phyloP scores from a whole-genome alignment of 1,140 invertebrate species.

The Monochamus saltuarius region DNA sequence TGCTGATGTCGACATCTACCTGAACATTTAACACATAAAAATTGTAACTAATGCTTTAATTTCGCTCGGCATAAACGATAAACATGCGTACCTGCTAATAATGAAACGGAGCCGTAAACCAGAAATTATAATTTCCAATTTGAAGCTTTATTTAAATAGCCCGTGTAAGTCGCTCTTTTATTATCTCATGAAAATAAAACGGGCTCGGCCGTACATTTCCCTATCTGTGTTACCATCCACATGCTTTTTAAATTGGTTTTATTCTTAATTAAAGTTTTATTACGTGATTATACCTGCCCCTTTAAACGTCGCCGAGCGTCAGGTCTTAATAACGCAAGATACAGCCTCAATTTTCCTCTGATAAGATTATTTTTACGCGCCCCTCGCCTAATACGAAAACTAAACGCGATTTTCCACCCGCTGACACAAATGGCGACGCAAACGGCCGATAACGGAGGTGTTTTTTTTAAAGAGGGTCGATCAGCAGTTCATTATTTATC shows the following conservation, averaged over 20 bases:
- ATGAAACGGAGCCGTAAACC: too few relatives aligned
- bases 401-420: too few relatives aligned
- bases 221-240: slow-evolving; percentile 8
- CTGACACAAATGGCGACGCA: too few relatives aligned
- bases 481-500: too few relatives aligned
- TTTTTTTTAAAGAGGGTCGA: too few relatives aligned
- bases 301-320: background rate
- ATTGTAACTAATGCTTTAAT: too few relatives aligned
- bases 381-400: too few relatives aligned
- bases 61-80: too few relatives aligned
- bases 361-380: background rate
- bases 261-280: slow-evolving; percentile 7
- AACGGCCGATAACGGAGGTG: too few relatives aligned
- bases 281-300: slow-evolving; percentile 7
- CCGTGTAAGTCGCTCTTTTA: slow-evolving; percentile 4
- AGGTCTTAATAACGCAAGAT: background rate
- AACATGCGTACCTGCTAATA: too few relatives aligned
- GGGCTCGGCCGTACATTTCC: background rate
- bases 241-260: slow-evolving; percentile 11
- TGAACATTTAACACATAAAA: too few relatives aligned
- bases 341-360: slow-evolving; percentile 2
- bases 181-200: slow-evolving; percentile 5
- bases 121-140: slow-evolving; percentile 11
- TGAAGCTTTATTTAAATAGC: background rate
- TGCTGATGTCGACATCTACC: too few relatives aligned